phyloP scores from a whole-genome alignment of 2,888 invertebrate genomes.

The Orthonevra nobilis region DNA sequence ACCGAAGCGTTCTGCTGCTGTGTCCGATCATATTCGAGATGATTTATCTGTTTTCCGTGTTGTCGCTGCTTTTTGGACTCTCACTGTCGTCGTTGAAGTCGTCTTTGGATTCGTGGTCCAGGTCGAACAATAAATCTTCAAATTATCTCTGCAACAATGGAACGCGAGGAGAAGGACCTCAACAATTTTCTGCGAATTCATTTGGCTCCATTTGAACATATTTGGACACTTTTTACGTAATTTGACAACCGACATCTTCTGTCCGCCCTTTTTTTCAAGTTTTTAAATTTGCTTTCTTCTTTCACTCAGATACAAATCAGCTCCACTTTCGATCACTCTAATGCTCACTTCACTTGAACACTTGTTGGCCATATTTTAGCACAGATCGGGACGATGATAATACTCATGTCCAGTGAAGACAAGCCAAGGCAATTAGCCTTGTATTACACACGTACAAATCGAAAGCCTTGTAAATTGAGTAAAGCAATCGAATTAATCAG shows the following conservation, averaged over 20 bases:
- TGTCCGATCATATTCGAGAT: slow-evolving; percentile 54
- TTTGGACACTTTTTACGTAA: slow-evolving; percentile 44
- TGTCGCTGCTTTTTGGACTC: slow-evolving; percentile 45
- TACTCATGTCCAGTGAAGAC: not conserved
- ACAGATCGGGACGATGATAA: slow-evolving; percentile 30
- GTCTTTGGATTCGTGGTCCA: slow-evolving; percentile 51
- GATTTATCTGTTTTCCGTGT: slow-evolving; percentile 63
- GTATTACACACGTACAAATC: slow-evolving; percentile 3
- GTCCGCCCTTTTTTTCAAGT: slow-evolving; percentile 40
- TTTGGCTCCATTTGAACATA: slow-evolving; percentile 2
- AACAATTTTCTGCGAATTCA: slow-evolving; percentile 30
- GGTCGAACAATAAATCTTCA: slow-evolving; percentile 62
- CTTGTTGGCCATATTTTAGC: slow-evolving; percentile 36
- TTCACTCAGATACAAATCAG: slow-evolving; percentile 19
- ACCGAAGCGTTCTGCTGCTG: slow-evolving; percentile 63
- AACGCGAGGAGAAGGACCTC: not conserved
- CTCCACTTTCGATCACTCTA: slow-evolving; percentile 38
- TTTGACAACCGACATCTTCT: not conserved
- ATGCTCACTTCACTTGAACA: slow-evolving; percentile 46
- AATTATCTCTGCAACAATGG: slow-evolving; percentile 50
- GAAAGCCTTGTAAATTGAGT: slow-evolving; percentile 21
- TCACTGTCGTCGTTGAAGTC: not conserved
- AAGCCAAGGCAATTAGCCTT: slow-evolving; percentile 30
- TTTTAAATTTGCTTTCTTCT: slow-evolving; percentile 29
- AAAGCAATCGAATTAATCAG: slow-evolving; percentile 46